phyloP scores from a whole-genome alignment of 2,113 vertebrate species.

The Recurvirostra avosetta region DNA sequence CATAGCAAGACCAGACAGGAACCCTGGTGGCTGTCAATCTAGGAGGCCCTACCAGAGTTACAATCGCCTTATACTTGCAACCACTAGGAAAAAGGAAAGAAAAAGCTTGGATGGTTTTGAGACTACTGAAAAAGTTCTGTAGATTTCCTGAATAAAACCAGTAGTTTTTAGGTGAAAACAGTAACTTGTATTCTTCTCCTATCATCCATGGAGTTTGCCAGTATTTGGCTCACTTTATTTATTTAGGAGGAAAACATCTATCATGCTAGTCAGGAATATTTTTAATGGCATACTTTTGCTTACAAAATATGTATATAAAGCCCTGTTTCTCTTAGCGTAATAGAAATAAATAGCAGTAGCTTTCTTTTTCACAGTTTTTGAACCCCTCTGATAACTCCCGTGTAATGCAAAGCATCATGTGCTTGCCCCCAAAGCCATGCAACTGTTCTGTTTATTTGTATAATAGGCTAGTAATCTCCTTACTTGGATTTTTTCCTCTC shows the following conservation, averaged over 20 bases:
- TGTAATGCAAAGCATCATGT: neutral
- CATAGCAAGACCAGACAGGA: neutral
- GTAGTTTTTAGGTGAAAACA: neutral
- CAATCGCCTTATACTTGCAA: neutral
- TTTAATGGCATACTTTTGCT: neutral
- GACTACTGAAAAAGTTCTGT: neutral
- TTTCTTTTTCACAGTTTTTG: neutral
- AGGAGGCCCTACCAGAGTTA: neutral
- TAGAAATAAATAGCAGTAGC: neutral
- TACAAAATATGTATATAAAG: neutral
- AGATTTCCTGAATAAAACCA: neutral
- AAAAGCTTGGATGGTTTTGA: neutral
- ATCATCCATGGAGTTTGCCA: neutral
- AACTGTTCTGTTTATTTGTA: neutral
- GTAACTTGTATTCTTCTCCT: neutral
- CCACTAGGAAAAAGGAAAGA: neutral
- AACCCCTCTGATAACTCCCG: neutral
- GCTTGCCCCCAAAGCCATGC: neutral
- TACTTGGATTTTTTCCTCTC: neutral
- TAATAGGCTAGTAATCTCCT: neutral
- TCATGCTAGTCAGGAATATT: neutral
- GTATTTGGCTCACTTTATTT: neutral
- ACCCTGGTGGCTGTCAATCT: neutral
- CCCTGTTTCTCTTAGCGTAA: neutral
- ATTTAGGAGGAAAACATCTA: neutral